Percentiles rank a stretch among this genome's conserved stretches.
Evolutionary conservation across 35 echinoderm and acorn worm genomes (phyloP).

Genomic region (Patiria miniata): DNA sequence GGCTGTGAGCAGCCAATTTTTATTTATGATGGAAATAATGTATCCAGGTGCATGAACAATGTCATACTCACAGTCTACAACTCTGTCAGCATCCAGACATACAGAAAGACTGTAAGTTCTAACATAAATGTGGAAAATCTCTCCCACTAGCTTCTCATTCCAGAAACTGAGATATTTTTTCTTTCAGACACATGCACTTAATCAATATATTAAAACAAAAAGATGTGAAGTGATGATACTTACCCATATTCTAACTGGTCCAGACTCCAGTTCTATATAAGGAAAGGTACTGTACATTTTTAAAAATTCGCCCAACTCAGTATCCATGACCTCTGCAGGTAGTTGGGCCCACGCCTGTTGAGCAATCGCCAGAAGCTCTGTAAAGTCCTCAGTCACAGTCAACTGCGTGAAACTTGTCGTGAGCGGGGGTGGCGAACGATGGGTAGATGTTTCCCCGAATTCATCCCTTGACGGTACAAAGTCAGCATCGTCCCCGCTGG

Average conservation of each 20-base stretch:
- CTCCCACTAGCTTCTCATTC: too few relatives aligned
- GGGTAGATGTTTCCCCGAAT: neutral
- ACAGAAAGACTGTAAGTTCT: too few relatives aligned
- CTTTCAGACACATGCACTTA: too few relatives aligned
- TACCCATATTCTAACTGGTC: neutral
- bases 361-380: conserved; percentile 8
- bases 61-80: too few relatives aligned
- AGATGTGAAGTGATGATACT: too few relatives aligned
- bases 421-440: neutral
- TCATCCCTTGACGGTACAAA: neutral
- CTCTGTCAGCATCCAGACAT: too few relatives aligned
- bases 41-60: too few relatives aligned
- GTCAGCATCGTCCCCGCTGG: neutral
- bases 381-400: conserved; percentile 1
- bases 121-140: too few relatives aligned
- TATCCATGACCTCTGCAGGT: conserved; percentile 7
- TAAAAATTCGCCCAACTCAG: conserved; percentile 22
- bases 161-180: too few relatives aligned
- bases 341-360: conserved; percentile 13
- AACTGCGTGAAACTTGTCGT: neutral
- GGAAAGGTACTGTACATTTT: conserved; percentile 31
- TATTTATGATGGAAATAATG: too few relatives aligned
- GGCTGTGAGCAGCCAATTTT: too few relatives aligned
- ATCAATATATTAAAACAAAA: too few relatives aligned
- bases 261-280: neutral